Percentiles rank a stretch among this genome's conserved stretches.
Conservation (phyloP, 2,113 vertebrate genomes). For the Muscicapa adusta region DNA sequence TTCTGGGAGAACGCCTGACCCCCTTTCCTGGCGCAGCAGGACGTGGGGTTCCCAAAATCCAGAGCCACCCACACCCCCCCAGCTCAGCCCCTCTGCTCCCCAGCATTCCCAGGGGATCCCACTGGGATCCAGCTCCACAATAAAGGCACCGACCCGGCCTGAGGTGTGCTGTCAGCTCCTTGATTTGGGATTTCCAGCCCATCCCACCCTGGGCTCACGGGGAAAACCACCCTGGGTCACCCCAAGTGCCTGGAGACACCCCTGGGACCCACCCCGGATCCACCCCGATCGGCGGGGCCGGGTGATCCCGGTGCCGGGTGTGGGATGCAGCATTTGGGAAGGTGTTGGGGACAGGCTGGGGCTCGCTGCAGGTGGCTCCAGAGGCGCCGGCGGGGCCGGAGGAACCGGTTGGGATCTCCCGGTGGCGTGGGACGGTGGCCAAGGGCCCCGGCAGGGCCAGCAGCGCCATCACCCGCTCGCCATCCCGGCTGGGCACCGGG, state of each 20-base stretch:
- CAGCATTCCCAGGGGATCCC: background rate
- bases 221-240: background rate
- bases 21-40: background rate
- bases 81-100: background rate
- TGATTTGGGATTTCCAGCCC: accelerated
- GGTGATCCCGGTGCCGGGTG: no score
- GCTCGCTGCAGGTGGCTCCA: background rate
- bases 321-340: background rate
- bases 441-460: background rate
- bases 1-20: constrained; percentile 79
- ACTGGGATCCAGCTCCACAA: background rate
- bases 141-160: constrained; percentile 9
- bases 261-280: background rate
- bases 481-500: background rate
- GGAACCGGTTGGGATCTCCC: background rate
- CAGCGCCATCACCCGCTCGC: background rate
- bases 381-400: background rate
- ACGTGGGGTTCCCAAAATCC: background rate
- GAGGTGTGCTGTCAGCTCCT: background rate
- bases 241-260: background rate
- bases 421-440: background rate
- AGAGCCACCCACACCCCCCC: accelerated
- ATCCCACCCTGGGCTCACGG: background rate
- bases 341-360: background rate
- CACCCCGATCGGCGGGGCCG: no score